Base-by-base conservation (phyloP, 2,888 invertebrate genomes). In the Corythucha ciliata region DNA sequence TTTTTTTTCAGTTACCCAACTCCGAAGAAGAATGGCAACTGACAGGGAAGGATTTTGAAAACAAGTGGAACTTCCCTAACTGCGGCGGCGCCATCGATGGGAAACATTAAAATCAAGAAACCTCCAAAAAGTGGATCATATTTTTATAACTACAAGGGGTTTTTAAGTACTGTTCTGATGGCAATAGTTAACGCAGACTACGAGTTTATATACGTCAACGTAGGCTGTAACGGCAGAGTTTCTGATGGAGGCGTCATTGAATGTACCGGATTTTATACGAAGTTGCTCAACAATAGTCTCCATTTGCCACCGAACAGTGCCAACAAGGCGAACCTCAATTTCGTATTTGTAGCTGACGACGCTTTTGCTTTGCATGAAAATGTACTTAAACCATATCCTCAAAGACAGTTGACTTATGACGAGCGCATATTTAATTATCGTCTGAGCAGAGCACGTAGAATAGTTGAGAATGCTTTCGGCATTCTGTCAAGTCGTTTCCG, bases 71-170 rank as follows among this genome's bases (percentile, higher is more conserved):
- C 48, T 53, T 53, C 26, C 45, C 48, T 25, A 48, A 49, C 21
- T 53, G 53, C 24, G 48, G 47, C 8, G 39, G 41, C 2, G 41
- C 41, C 8, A 41, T 41, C 25, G 41, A 41, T 24, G 41, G 41
- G 25, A 41, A 25, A 24, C 29, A 48, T 47, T 14, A 47, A 48
- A 49, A 48, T 60, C 34, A 22, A 39, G 16, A 42, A 41, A 16
- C 61, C 61, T 14, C 53, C 48, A 16, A 42, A 56, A 16, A 50
- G 56, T 32, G 58, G 58, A 6, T 47, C 55, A 33, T 16, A 29
- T 4, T 60, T 48, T 37, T 54, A 53, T 46, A 59, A 60, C 52
- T 60, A 59, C 36, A 59, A 60, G 46, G 52, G 48, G 16, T 53
- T 40, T 42, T 58, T 44, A 37, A 57, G 58, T 36, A 54, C 59